Conservation (phyloP, 2,797 vertebrate genomes). For the Coilia nasus region DNA sequence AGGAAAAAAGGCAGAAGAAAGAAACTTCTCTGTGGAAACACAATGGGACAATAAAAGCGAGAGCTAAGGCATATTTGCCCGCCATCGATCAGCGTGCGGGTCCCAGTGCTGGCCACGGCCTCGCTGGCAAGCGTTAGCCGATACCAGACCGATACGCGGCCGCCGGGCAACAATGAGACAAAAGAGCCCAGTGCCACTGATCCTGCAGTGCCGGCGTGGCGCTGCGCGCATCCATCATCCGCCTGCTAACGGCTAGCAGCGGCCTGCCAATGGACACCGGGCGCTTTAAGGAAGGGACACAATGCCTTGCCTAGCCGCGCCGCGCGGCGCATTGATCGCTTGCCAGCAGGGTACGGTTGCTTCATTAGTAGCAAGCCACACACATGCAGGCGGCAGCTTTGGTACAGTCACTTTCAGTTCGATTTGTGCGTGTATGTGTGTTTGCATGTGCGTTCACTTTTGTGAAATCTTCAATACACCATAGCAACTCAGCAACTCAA, state of each 20-base stretch:
- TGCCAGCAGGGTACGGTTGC: not conserved
- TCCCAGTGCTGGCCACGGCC: not conserved
- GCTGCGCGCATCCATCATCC: not conserved
- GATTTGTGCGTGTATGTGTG: not conserved
- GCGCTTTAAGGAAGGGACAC: not conserved
- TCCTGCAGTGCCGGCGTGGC: not conserved
- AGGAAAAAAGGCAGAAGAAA: not conserved
- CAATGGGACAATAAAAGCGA: slow-evolving; percentile 10
- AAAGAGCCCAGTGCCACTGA: not conserved
- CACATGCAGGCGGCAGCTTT: not conserved
- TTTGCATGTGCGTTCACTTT: not conserved
- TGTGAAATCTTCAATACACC: not conserved
- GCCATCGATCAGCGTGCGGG: not conserved
- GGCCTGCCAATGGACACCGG: not conserved
- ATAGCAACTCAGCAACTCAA: not conserved
- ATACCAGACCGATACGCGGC: slow-evolving; percentile 4
- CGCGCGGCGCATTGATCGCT: not conserved
- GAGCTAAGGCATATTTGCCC: slow-evolving; percentile 2
- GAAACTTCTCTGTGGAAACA: not conserved
- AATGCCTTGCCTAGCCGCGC: not conserved
- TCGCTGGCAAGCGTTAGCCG: not conserved
- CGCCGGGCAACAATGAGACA: not conserved
- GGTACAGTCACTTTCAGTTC: not conserved
- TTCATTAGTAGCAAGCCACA: not conserved
- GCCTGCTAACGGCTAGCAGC: not conserved